phyloP scores from a whole-genome alignment of 1,140 invertebrate species.

The Dendroctonus valens region DNA sequence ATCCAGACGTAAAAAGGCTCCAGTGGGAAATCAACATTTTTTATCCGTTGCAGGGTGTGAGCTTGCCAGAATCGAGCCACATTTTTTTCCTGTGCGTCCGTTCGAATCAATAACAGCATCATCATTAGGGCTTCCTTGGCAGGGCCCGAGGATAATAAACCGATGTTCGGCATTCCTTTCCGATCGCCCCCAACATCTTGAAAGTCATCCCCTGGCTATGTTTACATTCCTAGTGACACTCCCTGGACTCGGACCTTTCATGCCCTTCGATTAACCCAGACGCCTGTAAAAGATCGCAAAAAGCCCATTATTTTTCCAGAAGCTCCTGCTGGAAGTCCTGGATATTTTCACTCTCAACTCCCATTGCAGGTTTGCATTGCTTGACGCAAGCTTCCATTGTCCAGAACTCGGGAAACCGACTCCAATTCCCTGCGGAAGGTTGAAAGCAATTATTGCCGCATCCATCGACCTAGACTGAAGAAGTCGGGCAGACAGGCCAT shows the following conservation, averaged over 20 bases:
- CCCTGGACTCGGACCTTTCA: conserved; percentile 18
- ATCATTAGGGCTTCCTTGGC: conserved; percentile 38
- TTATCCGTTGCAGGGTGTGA: not conserved
- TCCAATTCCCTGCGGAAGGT: too few relatives aligned
- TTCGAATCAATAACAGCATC: conserved; percentile 36
- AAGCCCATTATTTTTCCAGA: too few relatives aligned
- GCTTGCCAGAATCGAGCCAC: too few relatives aligned
- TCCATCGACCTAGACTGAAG: conserved; percentile 26
- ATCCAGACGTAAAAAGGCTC: conserved; percentile 30
- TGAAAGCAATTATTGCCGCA: conserved; percentile 25
- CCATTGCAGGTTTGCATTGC: too few relatives aligned
- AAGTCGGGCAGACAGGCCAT: conserved; percentile 18
- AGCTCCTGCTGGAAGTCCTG: too few relatives aligned
- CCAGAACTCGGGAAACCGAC: too few relatives aligned
- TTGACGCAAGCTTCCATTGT: too few relatives aligned
- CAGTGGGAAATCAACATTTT: conserved; percentile 28
- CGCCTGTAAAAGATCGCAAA: too few relatives aligned
- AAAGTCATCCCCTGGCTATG: conserved; percentile 39
- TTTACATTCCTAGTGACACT: conserved; percentile 43
- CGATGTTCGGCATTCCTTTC: conserved; percentile 41
- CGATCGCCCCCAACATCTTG: conserved; percentile 37
- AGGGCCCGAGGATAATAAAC: conserved; percentile 41
- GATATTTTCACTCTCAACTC: too few relatives aligned
- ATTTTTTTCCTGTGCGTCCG: too few relatives aligned
- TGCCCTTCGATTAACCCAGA: too few relatives aligned